These are phyloP conservation scores for Ecliptopera silaceata DNA, from an alignment of 2,888 invertebrate genomes.

Conservation along the genomic window DNA sequence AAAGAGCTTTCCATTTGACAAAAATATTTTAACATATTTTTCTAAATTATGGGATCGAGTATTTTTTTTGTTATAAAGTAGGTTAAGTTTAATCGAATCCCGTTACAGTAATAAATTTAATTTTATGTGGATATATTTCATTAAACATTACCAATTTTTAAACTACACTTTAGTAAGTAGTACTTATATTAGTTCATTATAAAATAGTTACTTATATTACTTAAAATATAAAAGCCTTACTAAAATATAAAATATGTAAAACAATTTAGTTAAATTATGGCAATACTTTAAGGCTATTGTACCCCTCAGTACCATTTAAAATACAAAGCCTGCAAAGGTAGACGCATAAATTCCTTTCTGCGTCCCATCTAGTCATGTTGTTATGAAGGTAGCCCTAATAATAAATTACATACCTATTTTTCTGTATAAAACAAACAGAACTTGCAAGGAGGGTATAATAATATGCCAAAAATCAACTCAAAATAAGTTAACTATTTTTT, in stretches of 20 bases:
- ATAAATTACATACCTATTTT: constrained; percentile 17
- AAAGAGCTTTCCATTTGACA: constrained; percentile 11
- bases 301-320: constrained; percentile 32
- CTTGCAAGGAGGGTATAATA: no score
- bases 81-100: neutral
- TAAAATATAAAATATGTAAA: neutral
- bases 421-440: constrained; percentile 19
- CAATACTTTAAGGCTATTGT: constrained; percentile 19
- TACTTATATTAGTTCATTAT: neutral
- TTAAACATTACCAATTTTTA: neutral
- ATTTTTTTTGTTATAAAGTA: neutral
- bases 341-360: constrained; percentile 51
- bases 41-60: constrained; percentile 1
- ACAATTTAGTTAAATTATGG: constrained; percentile 10
- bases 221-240: no score
- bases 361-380: constrained; percentile 31
- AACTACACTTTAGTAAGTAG: neutral
- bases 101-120: neutral
- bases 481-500: no score
- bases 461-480: no score
- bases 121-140: neutral
- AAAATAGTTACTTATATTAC: neutral
- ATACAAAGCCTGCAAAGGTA: constrained; percentile 42
- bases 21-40: neutral
- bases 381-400: constrained; percentile 25